These are phyloP conservation scores for Propithecus perrieri DNA, from an alignment of 2,797 vertebrate genomes.

Conservation along the genomic window DNA sequence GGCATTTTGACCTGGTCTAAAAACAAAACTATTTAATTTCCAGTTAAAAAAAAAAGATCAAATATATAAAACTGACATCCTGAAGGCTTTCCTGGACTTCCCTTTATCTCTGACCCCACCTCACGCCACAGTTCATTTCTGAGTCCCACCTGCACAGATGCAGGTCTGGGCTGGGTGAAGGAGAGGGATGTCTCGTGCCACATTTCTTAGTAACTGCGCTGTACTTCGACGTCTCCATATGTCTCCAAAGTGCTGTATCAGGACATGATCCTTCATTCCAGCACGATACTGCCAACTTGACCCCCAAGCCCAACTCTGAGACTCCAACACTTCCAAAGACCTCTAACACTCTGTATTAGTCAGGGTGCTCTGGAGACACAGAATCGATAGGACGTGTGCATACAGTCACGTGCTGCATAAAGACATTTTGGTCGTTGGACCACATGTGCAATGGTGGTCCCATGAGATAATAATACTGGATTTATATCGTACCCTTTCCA, in stretches of 20 bases:
- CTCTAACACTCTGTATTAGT: not conserved
- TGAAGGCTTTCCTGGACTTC: not conserved
- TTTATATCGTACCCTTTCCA: not conserved
- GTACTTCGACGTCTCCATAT: not conserved
- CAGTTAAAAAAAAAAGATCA: not conserved
- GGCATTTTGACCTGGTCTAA: not conserved
- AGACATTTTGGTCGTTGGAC: not conserved
- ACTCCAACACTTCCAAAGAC: not conserved
- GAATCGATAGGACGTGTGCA: not conserved
- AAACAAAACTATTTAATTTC: not conserved
- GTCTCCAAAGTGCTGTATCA: not conserved
- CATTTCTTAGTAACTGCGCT: not conserved
- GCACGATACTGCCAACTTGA: not conserved
- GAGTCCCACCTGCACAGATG: not conserved
- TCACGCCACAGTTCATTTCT: not conserved
- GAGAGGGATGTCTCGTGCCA: not conserved
- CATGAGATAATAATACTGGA: not conserved
- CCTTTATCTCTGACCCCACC: not conserved
- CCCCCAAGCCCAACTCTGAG: not conserved
- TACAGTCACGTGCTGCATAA: not conserved
- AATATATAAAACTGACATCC: not conserved
- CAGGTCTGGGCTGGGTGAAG: not conserved
- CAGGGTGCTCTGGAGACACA: not conserved
- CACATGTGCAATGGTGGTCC: not conserved
- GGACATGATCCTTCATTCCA: not conserved